A percentile compares a stretch with the other conserved stretches of the same genome.
Evolutionary conservation across 2,113 vertebrate species (phyloP).

Genomic region (Morone chrysops): DNA sequence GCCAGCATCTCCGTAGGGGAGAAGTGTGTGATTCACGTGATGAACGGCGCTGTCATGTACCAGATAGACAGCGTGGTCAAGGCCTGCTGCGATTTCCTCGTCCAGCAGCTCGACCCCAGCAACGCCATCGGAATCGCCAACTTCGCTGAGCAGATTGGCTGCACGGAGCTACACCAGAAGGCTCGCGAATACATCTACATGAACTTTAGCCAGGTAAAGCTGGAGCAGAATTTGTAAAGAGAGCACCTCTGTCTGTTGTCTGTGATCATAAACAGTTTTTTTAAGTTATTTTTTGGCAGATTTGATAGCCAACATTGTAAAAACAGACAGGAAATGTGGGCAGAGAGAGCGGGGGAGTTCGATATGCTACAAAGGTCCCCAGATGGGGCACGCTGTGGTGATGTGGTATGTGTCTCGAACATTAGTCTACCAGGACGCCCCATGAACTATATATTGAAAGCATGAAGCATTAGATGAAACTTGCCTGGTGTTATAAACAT

Average conservation of each 20-base stretch:
- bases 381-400: not conserved
- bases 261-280: not conserved
- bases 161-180: slow-evolving; percentile 91
- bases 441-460: not conserved
- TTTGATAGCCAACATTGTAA: not conserved
- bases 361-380: not conserved
- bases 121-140: slow-evolving; percentile 97
- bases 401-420: too few species aligned
- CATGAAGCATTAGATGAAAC: not conserved
- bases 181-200: slow-evolving; percentile 96
- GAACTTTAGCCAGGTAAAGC: slow-evolving; percentile 92
- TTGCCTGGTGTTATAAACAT: not conserved
- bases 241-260: not conserved
- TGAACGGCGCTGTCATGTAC: slow-evolving; percentile 97
- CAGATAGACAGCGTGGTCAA: slow-evolving; percentile 96
- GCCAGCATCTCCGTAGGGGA: slow-evolving; percentile 95
- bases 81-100: slow-evolving; percentile 93
- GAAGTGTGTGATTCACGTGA: slow-evolving; percentile 94
- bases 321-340: not conserved
- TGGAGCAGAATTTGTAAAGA: not conserved
- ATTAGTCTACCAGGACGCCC: not conserved
- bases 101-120: slow-evolving; percentile 94
- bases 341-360: not conserved
- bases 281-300: not conserved
- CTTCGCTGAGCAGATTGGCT: slow-evolving; percentile 94